A percentile compares a stretch with the other conserved stretches of the same genome.
phyloP scores from a whole-genome alignment of 2,113 vertebrate species.

The Clarias gariepinus region DNA sequence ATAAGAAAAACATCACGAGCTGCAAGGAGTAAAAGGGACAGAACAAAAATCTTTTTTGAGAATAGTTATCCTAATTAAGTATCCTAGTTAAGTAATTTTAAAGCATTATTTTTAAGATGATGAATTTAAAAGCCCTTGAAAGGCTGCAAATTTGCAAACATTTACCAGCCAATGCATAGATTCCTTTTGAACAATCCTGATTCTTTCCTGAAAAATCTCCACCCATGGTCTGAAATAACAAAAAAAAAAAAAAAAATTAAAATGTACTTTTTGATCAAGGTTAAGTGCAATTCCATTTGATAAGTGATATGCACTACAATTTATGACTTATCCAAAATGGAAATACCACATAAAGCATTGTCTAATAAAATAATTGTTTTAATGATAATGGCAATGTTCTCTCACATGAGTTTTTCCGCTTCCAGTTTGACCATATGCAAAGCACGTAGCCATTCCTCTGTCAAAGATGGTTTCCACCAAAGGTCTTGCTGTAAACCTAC shows the following conservation, averaged over 20 bases:
- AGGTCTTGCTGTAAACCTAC: conserved; percentile 94
- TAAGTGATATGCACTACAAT: neutral
- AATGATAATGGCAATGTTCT: neutral
- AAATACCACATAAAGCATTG: neutral
- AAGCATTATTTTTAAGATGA: neutral
- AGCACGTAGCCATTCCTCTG: conserved; percentile 97
- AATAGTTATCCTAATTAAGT: neutral
- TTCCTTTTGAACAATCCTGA: conserved; percentile 97
- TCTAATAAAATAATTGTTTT: neutral
- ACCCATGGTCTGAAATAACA: conserved; percentile 86
- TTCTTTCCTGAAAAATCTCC: conserved; percentile 98
- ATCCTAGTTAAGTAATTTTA: neutral
- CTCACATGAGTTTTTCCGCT: conserved; percentile 98
- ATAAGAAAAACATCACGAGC: conserved; percentile 98
- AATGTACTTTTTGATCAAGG: neutral
- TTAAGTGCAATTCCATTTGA: too few relatives aligned
- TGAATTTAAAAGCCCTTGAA: neutral
- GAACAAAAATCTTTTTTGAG: neutral
- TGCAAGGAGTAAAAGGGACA: conserved; percentile 55
- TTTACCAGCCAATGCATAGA: conserved; percentile 95
- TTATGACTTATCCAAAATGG: neutral
- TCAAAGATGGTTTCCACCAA: conserved; percentile 98
- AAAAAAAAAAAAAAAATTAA: conserved; percentile 26
- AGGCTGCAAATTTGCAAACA: neutral
- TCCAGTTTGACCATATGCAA: conserved; percentile 97